Conservation (phyloP, 2,797 vertebrate species). For the Kryptopterus vitreolus region DNA sequence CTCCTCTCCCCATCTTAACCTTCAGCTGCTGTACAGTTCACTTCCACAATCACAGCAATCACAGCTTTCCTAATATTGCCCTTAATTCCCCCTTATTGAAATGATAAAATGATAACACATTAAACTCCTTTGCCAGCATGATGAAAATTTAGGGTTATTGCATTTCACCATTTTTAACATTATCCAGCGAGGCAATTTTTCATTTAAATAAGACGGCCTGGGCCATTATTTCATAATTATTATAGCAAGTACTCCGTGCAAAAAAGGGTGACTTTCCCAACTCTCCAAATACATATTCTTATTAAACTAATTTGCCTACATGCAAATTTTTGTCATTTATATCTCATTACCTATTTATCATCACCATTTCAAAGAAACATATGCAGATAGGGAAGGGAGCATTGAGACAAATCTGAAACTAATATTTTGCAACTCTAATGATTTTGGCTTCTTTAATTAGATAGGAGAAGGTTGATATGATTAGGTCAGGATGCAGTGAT, state of each 20-base stretch:
- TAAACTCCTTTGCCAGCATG: slow-evolving; percentile 80
- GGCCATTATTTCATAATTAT: slow-evolving; percentile 84
- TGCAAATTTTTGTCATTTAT: slow-evolving; percentile 99
- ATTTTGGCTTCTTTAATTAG: slow-evolving; percentile 99
- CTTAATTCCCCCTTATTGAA: slow-evolving; percentile 92
- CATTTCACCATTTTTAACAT: slow-evolving; percentile 88
- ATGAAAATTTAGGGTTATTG: slow-evolving; percentile 91
- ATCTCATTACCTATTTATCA: slow-evolving; percentile 98
- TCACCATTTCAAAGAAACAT: slow-evolving; percentile 80
- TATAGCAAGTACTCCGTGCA: slow-evolving; percentile 80
- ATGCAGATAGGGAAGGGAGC: slow-evolving; percentile 90
- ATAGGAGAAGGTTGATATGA: slow-evolving; percentile 99
- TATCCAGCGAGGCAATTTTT: slow-evolving; percentile 83
- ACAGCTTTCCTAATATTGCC: slow-evolving; percentile 85
- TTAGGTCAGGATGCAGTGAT: slow-evolving; percentile 99
- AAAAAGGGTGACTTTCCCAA: slow-evolving; percentile 92
- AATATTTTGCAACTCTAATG: slow-evolving; percentile 99
- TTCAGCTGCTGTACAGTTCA: slow-evolving; percentile 68
- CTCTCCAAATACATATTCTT: slow-evolving; percentile 87
- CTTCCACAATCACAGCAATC: slow-evolving; percentile 75
- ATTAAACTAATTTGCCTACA: slow-evolving; percentile 97
- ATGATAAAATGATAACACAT: slow-evolving; percentile 85
- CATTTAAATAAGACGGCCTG: slow-evolving; percentile 79
- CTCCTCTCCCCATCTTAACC: slow-evolving; percentile 65
- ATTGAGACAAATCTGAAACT: slow-evolving; percentile 93